Conservation (phyloP, 2,113 vertebrate species). For the Leucopsar rothschildi region DNA sequence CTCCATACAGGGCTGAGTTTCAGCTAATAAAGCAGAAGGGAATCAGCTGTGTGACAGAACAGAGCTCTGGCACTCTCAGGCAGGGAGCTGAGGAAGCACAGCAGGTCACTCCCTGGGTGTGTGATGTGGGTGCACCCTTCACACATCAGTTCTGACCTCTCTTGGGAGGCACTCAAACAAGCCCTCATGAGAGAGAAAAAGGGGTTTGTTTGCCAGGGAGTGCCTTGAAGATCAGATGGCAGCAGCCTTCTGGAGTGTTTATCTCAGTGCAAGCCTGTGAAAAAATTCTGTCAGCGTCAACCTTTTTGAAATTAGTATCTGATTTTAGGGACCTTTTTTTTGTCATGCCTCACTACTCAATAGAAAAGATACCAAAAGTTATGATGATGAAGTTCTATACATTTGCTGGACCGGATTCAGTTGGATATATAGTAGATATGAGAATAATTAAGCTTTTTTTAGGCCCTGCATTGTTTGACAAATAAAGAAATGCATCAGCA, state of each 20-base stretch:
- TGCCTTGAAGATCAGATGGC: not conserved
- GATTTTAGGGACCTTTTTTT: not conserved
- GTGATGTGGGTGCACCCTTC: not conserved
- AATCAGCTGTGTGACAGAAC: not conserved
- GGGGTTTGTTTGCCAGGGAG: not conserved
- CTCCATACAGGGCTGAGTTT: not conserved
- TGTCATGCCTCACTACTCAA: not conserved
- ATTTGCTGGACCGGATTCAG: not conserved
- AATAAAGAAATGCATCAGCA: not conserved
- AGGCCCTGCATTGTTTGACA: not conserved
- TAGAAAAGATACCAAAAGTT: not conserved
- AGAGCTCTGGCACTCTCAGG: not conserved
- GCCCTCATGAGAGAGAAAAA: not conserved
- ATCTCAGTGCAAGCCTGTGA: not conserved
- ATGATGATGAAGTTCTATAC: not conserved
- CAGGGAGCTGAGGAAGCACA: not conserved
- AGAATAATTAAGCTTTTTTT: not conserved
- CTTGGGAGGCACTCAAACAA: not conserved
- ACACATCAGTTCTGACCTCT: not conserved
- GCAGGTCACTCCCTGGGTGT: not conserved
- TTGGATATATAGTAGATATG: not conserved
- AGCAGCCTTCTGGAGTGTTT: not conserved
- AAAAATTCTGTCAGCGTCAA: not conserved
- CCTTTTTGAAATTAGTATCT: not conserved
- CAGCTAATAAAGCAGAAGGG: not conserved